phyloP scores from a whole-genome alignment of 2,113 vertebrate species.

The Nymphicus hollandicus region DNA sequence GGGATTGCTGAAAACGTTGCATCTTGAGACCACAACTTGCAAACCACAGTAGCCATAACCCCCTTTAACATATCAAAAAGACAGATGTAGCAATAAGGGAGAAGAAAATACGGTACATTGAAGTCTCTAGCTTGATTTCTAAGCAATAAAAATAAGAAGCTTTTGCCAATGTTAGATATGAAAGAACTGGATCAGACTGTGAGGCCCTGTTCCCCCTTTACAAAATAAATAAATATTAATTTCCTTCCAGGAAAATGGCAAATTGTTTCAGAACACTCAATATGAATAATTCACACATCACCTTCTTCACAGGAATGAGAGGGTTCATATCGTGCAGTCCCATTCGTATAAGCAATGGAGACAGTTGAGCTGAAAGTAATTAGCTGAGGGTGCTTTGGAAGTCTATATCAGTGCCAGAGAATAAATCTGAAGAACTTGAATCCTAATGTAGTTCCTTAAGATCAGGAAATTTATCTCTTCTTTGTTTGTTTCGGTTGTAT shows the following conservation, averaged over 20 bases:
- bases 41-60: not conserved
- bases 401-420: not conserved
- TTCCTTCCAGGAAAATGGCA: not conserved
- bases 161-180: not conserved
- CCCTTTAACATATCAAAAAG: not conserved
- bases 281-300: constrained; percentile 21
- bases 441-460: not conserved
- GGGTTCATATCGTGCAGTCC: not conserved
- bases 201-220: not conserved
- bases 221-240: not conserved
- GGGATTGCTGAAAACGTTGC: not conserved
- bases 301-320: not conserved
- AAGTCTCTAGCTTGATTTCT: not conserved
- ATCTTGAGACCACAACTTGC: not conserved
- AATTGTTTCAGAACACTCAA: not conserved
- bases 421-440: not conserved
- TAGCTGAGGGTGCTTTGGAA: not conserved
- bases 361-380: not conserved
- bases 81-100: not conserved
- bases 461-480: not conserved
- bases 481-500: not conserved
- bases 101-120: not conserved
- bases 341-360: not conserved
- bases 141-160: not conserved
- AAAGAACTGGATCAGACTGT: not conserved